Conservation (phyloP, 2,888 invertebrate species). For the Sclerodermus sp. region DNA sequence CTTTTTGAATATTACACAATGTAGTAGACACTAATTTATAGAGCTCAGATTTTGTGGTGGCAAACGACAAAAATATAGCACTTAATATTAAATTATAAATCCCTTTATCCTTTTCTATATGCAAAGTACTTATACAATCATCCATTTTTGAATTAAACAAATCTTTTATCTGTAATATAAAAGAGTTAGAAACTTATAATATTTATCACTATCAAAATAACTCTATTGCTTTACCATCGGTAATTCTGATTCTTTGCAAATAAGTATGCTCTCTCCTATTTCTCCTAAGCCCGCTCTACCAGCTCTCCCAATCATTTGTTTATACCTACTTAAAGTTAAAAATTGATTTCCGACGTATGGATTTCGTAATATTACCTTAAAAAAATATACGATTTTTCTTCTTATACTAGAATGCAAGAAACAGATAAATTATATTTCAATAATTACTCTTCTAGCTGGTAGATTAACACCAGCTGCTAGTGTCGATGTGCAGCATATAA, state of each 20-base stretch:
- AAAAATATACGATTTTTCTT: background rate
- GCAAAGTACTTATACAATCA: slow-evolving; percentile 65
- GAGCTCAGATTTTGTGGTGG: slow-evolving; percentile 61
- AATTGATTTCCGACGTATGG: slow-evolving; percentile 79
- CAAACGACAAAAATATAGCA: slow-evolving; percentile 69
- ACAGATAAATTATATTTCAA: background rate
- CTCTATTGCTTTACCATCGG: slow-evolving; percentile 53
- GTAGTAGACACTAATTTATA: slow-evolving; percentile 64
- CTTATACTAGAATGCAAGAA: background rate
- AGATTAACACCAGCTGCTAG: slow-evolving; percentile 97
- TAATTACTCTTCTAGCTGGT: slow-evolving; percentile 78
- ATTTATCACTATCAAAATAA: background rate
- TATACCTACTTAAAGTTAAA: slow-evolving; percentile 78
- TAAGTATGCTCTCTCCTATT: slow-evolving; percentile 85
- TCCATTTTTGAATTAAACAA: slow-evolving; percentile 70
- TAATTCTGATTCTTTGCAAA: slow-evolving; percentile 68
- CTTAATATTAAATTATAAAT: slow-evolving; percentile 69
- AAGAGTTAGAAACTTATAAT: slow-evolving; percentile 3
- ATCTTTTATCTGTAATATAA: slow-evolving; percentile 56
- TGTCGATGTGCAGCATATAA: slow-evolving; percentile 94
- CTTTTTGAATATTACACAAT: slow-evolving; percentile 69
- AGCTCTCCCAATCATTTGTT: slow-evolving; percentile 95
- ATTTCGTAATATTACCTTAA: slow-evolving; percentile 75
- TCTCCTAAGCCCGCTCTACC: slow-evolving; percentile 86
- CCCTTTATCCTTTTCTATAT: slow-evolving; percentile 61